A percentile compares a stretch with the other conserved stretches of the same genome.
phyloP scores from a whole-genome alignment of 2,113 vertebrate species.

The Grus americana region DNA sequence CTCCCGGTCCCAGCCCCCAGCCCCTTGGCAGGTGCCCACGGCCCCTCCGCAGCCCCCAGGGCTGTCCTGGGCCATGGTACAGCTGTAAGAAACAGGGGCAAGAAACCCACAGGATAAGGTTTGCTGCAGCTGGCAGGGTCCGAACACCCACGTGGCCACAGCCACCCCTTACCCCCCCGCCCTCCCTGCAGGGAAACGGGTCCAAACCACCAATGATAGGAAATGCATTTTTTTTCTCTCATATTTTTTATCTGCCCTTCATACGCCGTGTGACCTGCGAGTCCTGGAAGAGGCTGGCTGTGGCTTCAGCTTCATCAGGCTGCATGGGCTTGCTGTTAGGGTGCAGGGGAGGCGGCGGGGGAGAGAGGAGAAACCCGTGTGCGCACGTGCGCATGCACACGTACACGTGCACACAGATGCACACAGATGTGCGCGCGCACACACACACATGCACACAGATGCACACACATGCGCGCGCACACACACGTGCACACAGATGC shows the following conservation, averaged over 20 bases:
- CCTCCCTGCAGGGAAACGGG: too few relatives aligned
- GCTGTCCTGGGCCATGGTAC: accelerated
- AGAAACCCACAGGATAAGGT: background rate
- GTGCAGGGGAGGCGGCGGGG: background rate
- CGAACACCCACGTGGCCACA: accelerated
- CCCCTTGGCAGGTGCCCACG: accelerated
- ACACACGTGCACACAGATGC: too few relatives aligned
- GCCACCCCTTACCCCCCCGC: background rate
- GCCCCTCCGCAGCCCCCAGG: background rate
- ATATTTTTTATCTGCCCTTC: accelerated
- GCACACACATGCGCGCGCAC: too few relatives aligned
- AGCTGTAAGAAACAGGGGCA: background rate
- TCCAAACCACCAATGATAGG: accelerated
- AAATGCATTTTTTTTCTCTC: accelerated
- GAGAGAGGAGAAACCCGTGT: accelerated
- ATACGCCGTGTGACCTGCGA: accelerated
- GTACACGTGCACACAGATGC: too few relatives aligned
- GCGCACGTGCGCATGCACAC: too few relatives aligned
- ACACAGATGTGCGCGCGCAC: too few relatives aligned
- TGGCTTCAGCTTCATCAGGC: background rate
- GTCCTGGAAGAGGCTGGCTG: too few relatives aligned
- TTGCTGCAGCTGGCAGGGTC: background rate
- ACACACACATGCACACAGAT: too few relatives aligned
- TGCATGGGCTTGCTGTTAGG: accelerated
- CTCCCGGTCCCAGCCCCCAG: too few relatives aligned